Percentiles rank a stretch among this genome's conserved stretches.
Evolutionary conservation across 2,797 vertebrate genomes (phyloP).

Genomic region (Sylvilagus floridanus): DNA sequence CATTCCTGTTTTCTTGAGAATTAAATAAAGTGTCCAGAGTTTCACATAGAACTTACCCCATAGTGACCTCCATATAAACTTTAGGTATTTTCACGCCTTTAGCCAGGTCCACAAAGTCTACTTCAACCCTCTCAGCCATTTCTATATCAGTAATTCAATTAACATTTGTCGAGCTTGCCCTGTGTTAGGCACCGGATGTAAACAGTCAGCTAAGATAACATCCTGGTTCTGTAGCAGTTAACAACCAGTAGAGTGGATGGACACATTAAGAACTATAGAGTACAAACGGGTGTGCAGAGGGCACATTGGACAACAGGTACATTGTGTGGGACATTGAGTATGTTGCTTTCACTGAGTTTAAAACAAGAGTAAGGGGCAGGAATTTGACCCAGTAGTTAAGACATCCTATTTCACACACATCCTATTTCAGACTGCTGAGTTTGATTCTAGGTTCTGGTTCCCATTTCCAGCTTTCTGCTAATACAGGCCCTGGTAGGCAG

Average conservation of each 20-base stretch:
- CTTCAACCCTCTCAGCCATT: not conserved
- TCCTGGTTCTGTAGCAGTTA: not conserved
- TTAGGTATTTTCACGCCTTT: not conserved
- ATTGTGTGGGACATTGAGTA: not conserved
- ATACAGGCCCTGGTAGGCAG: no score
- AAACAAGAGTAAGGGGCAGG: not conserved
- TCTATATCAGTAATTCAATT: not conserved
- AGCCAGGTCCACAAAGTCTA: not conserved
- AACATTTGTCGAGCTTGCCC: not conserved
- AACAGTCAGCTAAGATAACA: not conserved
- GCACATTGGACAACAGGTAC: not conserved
- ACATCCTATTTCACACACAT: no score
- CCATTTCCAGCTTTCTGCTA: no score
- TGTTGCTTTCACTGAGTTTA: not conserved
- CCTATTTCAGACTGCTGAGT: no score
- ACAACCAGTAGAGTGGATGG: not conserved
- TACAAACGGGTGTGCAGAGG: not conserved
- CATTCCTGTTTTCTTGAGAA: not conserved
- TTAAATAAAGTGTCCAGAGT: not conserved
- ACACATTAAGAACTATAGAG: slow-evolving; percentile 1
- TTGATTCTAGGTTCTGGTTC: no score
- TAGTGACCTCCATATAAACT: not conserved
- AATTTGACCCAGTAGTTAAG: not conserved
- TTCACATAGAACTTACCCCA: not conserved
- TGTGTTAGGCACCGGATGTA: not conserved